Conservation (phyloP, 2,113 vertebrate species). For the Dolichotis patagonum region DNA sequence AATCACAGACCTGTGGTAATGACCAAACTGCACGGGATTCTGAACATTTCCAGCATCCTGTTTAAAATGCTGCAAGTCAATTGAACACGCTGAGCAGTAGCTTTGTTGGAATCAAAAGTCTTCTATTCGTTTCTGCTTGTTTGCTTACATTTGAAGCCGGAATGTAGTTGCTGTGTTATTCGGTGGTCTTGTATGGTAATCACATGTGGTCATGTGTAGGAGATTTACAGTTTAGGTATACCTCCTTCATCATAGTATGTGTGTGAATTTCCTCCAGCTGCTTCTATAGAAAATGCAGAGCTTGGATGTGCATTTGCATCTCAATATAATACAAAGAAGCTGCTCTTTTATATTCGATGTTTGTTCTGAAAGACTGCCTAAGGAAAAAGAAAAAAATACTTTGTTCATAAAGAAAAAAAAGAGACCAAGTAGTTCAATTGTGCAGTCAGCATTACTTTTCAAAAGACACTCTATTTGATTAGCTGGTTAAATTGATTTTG, state of each 20-base stretch:
- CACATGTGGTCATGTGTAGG: not conserved
- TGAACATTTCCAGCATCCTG: constrained; percentile 55
- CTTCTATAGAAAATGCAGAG: not conserved
- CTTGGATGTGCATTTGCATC: constrained; percentile 29
- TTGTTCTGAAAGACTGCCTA: constrained; percentile 33
- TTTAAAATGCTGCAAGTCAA: constrained; percentile 30
- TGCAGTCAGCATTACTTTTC: not conserved
- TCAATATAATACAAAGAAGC: not conserved
- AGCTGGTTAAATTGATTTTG: constrained; percentile 56
- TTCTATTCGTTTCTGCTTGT: not conserved
- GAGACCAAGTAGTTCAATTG: constrained; percentile 16
- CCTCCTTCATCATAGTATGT: not conserved
- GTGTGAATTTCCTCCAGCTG: not conserved
- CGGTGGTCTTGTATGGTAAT: not conserved
- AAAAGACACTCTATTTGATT: constrained; percentile 39
- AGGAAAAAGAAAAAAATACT: not conserved
- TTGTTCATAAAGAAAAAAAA: constrained; percentile 29
- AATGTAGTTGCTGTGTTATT: not conserved
- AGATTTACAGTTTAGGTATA: not conserved
- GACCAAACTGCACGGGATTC: constrained; percentile 51
- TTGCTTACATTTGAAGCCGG: not conserved
- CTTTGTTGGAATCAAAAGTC: constrained; percentile 25
- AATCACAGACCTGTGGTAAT: constrained; percentile 63
- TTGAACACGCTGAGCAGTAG: not conserved
- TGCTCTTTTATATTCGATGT: constrained; percentile 28